These are phyloP conservation scores for Solenopsis fugax DNA, from an alignment of 1,140 invertebrate genomes.

Conservation along the genomic window DNA sequence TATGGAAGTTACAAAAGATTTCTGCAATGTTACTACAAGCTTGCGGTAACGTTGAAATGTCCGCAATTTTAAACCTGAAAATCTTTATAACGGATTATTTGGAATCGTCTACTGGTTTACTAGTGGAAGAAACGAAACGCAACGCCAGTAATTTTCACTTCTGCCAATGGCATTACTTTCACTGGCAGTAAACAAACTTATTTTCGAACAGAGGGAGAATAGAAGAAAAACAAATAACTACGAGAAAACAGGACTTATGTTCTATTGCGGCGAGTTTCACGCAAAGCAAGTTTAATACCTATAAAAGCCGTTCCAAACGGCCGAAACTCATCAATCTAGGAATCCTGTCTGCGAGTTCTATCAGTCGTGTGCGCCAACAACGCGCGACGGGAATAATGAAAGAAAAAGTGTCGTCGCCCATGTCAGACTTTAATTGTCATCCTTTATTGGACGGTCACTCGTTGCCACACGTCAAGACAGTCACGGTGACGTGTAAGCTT, in stretches of 20 bases:
- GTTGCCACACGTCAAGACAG: constrained; percentile 28
- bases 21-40: too few relatives aligned
- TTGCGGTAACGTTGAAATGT: too few relatives aligned
- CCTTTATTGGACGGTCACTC: constrained; percentile 50
- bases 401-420: constrained; percentile 49
- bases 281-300: constrained; percentile 38
- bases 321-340: constrained; percentile 34
- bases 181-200: too few relatives aligned
- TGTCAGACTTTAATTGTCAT: constrained; percentile 59
- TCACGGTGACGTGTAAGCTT: constrained; percentile 18
- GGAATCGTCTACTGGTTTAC: too few relatives aligned
- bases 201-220: too few relatives aligned
- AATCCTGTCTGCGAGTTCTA: constrained; percentile 28
- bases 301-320: constrained; percentile 34
- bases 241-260: background rate
- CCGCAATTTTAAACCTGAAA: too few relatives aligned
- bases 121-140: too few relatives aligned
- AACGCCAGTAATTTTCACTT: too few relatives aligned
- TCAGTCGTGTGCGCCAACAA: constrained; percentile 25
- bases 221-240: background rate
- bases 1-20: too few relatives aligned
- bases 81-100: too few relatives aligned
- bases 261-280: constrained; percentile 7
- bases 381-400: constrained; percentile 22
- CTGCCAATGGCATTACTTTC: too few relatives aligned